Percentiles rank a stretch among this genome's conserved stretches.
Conservation (phyloP, 2,113 vertebrate genomes). For the Daphoenositta chrysoptera region DNA sequence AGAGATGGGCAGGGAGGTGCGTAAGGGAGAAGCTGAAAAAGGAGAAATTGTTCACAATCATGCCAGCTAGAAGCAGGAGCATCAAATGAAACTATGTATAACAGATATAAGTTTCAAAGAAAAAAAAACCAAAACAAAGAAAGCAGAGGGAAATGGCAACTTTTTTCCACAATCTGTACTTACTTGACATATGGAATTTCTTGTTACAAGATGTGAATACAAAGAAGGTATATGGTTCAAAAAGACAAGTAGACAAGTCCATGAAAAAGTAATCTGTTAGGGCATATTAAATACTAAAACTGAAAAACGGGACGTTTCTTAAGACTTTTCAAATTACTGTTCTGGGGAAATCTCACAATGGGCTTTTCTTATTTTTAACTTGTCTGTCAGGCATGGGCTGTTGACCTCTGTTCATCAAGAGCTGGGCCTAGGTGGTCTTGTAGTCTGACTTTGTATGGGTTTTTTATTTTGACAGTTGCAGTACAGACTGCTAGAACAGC, state of each 20-base stretch:
- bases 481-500: background rate
- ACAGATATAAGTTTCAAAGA: background rate
- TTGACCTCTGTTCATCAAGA: background rate
- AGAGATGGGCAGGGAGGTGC: background rate
- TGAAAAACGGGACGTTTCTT: background rate
- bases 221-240: background rate
- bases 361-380: background rate
- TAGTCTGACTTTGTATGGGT: background rate
- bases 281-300: background rate
- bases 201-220: background rate
- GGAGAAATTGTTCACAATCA: background rate
- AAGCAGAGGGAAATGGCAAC: fast-evolving
- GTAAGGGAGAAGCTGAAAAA: background rate
- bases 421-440: background rate
- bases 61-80: background rate
- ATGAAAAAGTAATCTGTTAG: background rate
- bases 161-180: background rate
- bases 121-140: background rate
- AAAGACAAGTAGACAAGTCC: background rate
- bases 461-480: background rate
- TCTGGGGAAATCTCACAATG: background rate
- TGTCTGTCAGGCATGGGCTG: background rate
- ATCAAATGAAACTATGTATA: background rate
- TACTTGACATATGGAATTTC: background rate
- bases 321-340: background rate